phyloP scores from a whole-genome alignment of 1,140 invertebrate genomes.

The Dryas iulia region DNA sequence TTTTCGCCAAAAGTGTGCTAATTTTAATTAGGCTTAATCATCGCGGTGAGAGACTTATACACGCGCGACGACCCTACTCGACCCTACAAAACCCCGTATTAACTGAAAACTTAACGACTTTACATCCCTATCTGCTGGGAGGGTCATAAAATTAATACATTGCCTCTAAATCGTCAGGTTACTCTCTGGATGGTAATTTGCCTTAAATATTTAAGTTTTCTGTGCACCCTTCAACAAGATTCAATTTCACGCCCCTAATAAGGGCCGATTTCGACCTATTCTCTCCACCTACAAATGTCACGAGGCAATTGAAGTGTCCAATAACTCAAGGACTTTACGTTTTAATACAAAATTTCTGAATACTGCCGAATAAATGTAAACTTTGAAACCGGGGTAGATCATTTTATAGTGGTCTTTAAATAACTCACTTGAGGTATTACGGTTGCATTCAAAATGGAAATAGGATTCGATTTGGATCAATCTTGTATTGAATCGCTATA shows the following conservation, averaged over 20 bases:
- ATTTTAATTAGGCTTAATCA: slow-evolving; percentile 21
- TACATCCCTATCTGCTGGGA: slow-evolving; percentile 58
- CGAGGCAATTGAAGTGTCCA: slow-evolving; percentile 63
- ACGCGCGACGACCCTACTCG: slow-evolving; percentile 10
- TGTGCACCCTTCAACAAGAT: slow-evolving; percentile 74
- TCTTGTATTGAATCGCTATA: slow-evolving; percentile 64
- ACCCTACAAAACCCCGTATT: slow-evolving; percentile 38
- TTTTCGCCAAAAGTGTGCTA: slow-evolving; percentile 16
- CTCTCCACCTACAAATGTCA: slow-evolving; percentile 66
- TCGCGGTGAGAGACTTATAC: slow-evolving; percentile 6
- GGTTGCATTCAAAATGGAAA: slow-evolving; percentile 65
- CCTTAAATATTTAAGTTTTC: slow-evolving; percentile 78
- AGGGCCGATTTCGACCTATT: slow-evolving; percentile 65
- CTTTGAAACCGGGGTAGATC: slow-evolving; percentile 35
- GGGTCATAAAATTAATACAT: slow-evolving; percentile 76
- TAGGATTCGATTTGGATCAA: slow-evolving; percentile 68
- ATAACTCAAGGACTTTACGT: slow-evolving; percentile 45
- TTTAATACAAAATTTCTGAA: slow-evolving; percentile 35
- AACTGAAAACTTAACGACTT: slow-evolving; percentile 72
- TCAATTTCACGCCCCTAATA: slow-evolving; percentile 77
- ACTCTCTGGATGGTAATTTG: slow-evolving; percentile 64
- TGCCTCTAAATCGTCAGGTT: slow-evolving; percentile 60
- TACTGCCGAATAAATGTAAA: slow-evolving; percentile 30
- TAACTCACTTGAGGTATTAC: slow-evolving; percentile 45
- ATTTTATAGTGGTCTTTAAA: slow-evolving; percentile 43